Conservation (phyloP, 2,888 invertebrate genomes). For the Thera britannica region DNA sequence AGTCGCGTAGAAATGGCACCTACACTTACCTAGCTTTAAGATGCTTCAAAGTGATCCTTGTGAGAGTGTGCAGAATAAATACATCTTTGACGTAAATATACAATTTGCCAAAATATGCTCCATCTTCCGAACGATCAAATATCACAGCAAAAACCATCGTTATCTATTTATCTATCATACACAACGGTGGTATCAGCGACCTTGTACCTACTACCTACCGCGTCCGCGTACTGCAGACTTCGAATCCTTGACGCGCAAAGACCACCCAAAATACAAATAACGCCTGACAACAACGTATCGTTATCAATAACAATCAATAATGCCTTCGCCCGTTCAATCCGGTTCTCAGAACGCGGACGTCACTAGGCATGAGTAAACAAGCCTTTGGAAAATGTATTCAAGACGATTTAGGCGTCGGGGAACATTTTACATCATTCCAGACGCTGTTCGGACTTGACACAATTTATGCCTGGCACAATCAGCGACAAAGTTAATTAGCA, state of each 20-base stretch:
- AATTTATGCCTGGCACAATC: too few relatives aligned
- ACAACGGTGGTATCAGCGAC: neutral
- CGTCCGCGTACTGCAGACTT: neutral
- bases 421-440: too few relatives aligned
- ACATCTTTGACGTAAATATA: too few relatives aligned
- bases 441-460: too few relatives aligned
- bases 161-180: neutral
- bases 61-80: too few relatives aligned
- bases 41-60: too few relatives aligned
- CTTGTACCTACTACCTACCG: neutral
- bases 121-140: neutral
- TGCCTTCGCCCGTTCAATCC: slow-evolving; percentile 10
- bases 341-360: neutral
- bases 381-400: too few relatives aligned
- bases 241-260: slow-evolving; percentile 9
- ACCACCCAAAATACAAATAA: slow-evolving; percentile 14
- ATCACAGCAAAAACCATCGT: neutral
- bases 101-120: neutral
- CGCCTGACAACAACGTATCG: slow-evolving; percentile 4
- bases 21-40: too few relatives aligned
- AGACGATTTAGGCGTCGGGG: too few relatives aligned
- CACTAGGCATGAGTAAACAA: neutral
- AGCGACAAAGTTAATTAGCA: too few relatives aligned
- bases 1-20: too few relatives aligned
- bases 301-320: slow-evolving; percentile 18